Base-by-base conservation (phyloP, 2,797 vertebrate species). In the Pangasius macronema region DNA sequence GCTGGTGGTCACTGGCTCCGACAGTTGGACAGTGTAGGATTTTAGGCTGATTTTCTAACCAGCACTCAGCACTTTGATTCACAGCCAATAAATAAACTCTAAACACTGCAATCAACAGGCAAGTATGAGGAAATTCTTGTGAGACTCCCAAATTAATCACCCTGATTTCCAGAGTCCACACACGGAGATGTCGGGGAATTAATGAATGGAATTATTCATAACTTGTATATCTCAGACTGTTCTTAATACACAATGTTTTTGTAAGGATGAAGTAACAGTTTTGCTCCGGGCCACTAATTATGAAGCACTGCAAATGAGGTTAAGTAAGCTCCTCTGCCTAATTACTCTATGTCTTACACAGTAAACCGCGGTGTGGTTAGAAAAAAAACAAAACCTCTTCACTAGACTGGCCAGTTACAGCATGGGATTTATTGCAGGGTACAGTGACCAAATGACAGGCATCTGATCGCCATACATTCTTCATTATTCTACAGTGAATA, bases 171-270 rank as follows among this genome's bases (percentile, higher is more conserved):
- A 92, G 88, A 90, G 93, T 93, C 93, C 93, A 89, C 93, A 93
- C 95, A 95, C 90, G 91, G 94, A 93, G 95, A 96, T 95, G 94
- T 94, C 93, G 91, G 94, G 86, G 91, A 95, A 96, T 95, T 94
- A 96, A 96, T 96, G 95, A 96, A 96, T 95, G 95, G 95, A 95
- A 96, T 96, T 95, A 96, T 95, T 96, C 94, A 95, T 94, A 96
- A 95, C 92, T 92, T 95, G 94, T 93, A 93, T 94, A 95, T 95
- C 92, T 93, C 92, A 86, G 94, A 95, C 94, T 95, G 95, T 92
- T 94, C 94, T 94, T 93, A 93, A 94, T 95, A 95, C 95, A 95
- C 93, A 93, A 93, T 96, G 96, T 96, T 97, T 96, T 95, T 94
- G 89, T 96, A 95, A 93, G 96, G 95, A 95, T 95, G 94, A 92